Base-by-base conservation (phyloP, 2,888 invertebrate species). In the Alloplasta piceator region DNA sequence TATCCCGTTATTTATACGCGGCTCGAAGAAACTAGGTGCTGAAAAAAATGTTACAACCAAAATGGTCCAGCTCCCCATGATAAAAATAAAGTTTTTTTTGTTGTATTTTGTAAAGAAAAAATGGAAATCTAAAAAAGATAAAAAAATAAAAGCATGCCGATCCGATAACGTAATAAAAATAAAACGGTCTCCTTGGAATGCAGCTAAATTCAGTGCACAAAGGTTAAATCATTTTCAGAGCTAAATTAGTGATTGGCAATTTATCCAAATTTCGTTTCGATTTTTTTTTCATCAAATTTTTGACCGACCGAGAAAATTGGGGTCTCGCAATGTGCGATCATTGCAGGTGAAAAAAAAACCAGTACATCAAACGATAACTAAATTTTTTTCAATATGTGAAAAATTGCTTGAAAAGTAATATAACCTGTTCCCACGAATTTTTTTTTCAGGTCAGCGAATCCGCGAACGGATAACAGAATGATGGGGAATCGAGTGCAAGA, bases 301-400 rank as follows among this genome's bases (percentile, higher is more conserved):
- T 12, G n/a, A 14, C 52, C 3, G 14, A 14, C 12, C 14, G 12
- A 14, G 52, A 43, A 43, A 52, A 52, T 52, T 12, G 36, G n/a
- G 79, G 81, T 77, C 64, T 82, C 4, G 82, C 9, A 46, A 86
- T 86, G 86, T 86, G 86, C 55, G 85, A 86, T 14, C 86, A 86
- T 39, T 86, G 86, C 85, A 83, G 76, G 85, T 84, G 77, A 76
- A 68, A 16, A 1, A 14, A 6, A 36, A 5, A 7, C 4, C 12
- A 12, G 26, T 9, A 41, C 14, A 12, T 50, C 6, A n/a, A 5
- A 6, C 10, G 50, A n/a, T 12, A 12, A n/a, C n/a, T 14, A 14
- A 4, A 16, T 14, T 36, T 50, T 6, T 48, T 6, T 66, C 1
- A 1, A 36, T n/a, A 50, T 12, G 12, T 50, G 12, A 3, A 14